Conservation (phyloP, 2,888 invertebrate species). For the Dasypolia templi region DNA sequence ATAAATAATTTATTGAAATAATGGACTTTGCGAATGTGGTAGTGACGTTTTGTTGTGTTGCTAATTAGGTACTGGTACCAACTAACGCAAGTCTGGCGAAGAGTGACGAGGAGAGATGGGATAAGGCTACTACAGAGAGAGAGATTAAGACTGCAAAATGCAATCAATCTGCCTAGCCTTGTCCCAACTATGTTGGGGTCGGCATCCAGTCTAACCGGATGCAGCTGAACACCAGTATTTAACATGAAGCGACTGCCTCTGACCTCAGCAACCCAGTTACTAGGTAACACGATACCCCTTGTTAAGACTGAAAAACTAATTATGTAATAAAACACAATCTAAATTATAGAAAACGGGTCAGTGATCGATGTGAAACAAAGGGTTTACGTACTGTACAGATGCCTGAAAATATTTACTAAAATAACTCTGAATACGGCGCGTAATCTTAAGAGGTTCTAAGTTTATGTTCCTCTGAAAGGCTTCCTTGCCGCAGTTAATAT, state of each 20-base stretch:
- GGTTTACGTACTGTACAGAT: not conserved
- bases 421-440: not conserved
- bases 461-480: not conserved
- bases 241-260: not conserved
- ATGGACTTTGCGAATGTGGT: not conserved
- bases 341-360: not conserved
- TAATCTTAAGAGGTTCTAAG: not conserved
- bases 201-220: not conserved
- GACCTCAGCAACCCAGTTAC: not conserved
- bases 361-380: not conserved
- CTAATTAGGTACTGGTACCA: not conserved
- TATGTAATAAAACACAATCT: not conserved
- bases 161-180: not conserved
- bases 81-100: not conserved
- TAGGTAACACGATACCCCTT: not conserved
- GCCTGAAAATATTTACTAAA: not conserved
- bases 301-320: not conserved
- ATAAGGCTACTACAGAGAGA: not conserved
- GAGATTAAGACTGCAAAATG: conserved; percentile 2
- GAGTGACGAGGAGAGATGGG: not conserved
- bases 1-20: not conserved
- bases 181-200: not conserved
- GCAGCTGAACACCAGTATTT: not conserved
- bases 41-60: not conserved
- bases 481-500: conserved; percentile 1